These are phyloP conservation scores for Cryptoprocta ferox DNA, from an alignment of 2,797 vertebrate species.

Conservation along the genomic window DNA sequence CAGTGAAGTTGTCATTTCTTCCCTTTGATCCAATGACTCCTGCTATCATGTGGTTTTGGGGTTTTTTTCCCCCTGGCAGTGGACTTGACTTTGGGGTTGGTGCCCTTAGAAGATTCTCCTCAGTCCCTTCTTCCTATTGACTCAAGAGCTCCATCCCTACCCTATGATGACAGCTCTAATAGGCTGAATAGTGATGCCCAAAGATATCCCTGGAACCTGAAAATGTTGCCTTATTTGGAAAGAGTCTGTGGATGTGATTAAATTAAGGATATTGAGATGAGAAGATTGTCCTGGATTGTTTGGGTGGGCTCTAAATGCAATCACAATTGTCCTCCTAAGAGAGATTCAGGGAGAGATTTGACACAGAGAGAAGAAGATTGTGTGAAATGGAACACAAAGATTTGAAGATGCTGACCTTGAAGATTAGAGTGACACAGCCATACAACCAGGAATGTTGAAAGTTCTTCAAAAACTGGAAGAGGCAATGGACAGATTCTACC, in stretches of 20 bases:
- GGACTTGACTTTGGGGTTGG: not conserved
- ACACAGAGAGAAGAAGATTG: not conserved
- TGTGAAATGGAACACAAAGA: not conserved
- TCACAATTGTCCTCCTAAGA: not conserved
- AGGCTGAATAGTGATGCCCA: not conserved
- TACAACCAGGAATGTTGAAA: not conserved
- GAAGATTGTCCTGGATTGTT: not conserved
- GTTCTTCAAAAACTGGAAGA: not conserved
- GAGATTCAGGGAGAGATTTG: not conserved
- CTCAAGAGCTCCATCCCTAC: not conserved
- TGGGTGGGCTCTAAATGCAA: not conserved
- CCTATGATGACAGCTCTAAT: not conserved
- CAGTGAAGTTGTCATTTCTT: not conserved
- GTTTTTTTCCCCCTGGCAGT: not conserved
- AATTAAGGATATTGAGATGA: not conserved
- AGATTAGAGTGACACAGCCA: not conserved
- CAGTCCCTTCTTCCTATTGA: not conserved
- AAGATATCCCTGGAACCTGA: not conserved
- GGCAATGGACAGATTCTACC: not conserved
- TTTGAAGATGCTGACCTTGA: not conserved
- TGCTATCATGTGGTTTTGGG: not conserved
- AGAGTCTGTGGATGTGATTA: not conserved
- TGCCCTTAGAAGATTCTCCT: not conserved
- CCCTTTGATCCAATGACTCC: not conserved
- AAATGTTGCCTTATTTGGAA: slow-evolving; percentile 18